Evolutionary conservation across 2,113 vertebrate genomes (phyloP).

Genomic region (Meleagris gallopavo): DNA sequence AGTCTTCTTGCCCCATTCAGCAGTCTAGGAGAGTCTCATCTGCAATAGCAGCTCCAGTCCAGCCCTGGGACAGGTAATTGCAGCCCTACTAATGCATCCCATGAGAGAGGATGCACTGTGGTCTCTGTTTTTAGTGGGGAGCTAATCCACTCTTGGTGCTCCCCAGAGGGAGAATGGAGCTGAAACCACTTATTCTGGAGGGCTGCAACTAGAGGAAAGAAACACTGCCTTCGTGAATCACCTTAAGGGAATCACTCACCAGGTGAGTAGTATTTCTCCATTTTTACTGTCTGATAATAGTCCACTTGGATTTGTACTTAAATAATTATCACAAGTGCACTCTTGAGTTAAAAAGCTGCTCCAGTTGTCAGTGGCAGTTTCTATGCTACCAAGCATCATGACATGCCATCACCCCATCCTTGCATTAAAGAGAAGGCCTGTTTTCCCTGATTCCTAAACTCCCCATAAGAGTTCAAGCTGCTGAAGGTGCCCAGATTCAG

Average conservation of each 20-base stretch:
- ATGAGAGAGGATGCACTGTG: fast-evolving
- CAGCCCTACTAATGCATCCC: not conserved
- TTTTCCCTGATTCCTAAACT: not conserved
- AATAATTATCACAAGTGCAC: not conserved
- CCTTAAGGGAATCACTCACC: not conserved
- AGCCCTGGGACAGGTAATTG: not conserved
- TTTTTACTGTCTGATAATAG: not conserved
- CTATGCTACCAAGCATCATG: not conserved
- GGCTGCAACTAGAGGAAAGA: not conserved
- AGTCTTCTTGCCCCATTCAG: not conserved
- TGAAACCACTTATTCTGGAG: not conserved
- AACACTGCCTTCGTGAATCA: not conserved
- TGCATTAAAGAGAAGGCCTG: not conserved
- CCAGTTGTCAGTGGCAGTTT: not conserved
- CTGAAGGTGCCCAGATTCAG: not conserved
- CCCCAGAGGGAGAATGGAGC: not conserved
- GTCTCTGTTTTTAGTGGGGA: not conserved
- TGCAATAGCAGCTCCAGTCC: fast-evolving
- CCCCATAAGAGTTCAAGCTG: not conserved
- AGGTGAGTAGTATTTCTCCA: not conserved
- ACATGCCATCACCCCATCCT: not conserved
- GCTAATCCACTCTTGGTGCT: not conserved
- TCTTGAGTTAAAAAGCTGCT: not conserved
- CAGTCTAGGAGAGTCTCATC: not conserved
- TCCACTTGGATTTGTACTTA: not conserved